Evolutionary conservation across 2,888 invertebrate species (phyloP), one percentile per base, ranked within the genome.

Genomic region (Anodontia alba): DNA sequence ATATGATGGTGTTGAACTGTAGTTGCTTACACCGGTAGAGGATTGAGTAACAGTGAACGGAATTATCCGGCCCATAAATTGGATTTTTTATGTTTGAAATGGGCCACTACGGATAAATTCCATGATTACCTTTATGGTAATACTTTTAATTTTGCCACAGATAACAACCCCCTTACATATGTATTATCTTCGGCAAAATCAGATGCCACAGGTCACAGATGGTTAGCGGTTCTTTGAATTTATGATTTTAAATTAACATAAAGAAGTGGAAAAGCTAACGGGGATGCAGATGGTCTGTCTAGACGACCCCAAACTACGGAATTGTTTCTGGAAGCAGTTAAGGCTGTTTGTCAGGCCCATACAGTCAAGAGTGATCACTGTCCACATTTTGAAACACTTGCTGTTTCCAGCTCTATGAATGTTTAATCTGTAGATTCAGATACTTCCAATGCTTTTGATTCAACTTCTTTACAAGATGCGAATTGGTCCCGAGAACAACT

Each of bases 91-190:
- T 43, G 62, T 23, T 20, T 62, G 1, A 33, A 62, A 33, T 83
- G 81, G 86, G 79, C 74, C 15, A 31, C 84, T 2, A 73, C 46
- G 15, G 79, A 86, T 20, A 86, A 81, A 49, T 84, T 83, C 69
- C 66, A 79, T 67, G 80, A 86, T 68, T 81, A 83, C 49, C 51
- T 83, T n/a, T 81, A 78, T 36, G 76, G 80, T 3, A 76, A 42
- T 62, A 15, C 42, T 1, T 70, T 80, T 70, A 31, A 57, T 29
- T 43, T 73, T 23, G 3, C 1, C n/a, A 43, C 80, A 43, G 82
- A 84, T 68, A 79, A 83, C 43, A 81, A 86, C 68, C 83, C 81
- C 3, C 43, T 81, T 12, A 81, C 79, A 15, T 83, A 83, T 73
- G 80, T 80, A 1, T 43, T 66, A 15, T 73, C 80, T 3, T 71